Percentiles rank a stretch among this genome's conserved stretches.
These are phyloP conservation scores for Radopholus similis DNA, from an alignment of 1,140 invertebrate species.

Conservation along the genomic window DNA sequence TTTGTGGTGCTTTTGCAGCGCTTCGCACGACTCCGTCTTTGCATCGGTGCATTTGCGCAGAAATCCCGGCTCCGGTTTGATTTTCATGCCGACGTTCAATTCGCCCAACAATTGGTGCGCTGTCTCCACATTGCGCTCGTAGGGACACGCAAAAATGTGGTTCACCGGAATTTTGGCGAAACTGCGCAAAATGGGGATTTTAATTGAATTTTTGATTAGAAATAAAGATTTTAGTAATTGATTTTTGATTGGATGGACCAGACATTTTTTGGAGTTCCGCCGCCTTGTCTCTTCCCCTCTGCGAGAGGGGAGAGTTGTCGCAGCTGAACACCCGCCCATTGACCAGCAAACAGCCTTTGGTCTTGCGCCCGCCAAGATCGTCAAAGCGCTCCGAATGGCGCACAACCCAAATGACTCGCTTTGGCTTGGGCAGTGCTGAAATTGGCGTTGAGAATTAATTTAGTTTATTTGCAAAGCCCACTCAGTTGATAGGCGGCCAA, in stretches of 20 bases:
- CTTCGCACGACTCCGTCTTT: not conserved
- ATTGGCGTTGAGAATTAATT: no score
- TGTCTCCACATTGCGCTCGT: not conserved
- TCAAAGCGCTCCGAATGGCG: not conserved
- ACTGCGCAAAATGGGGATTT: not conserved
- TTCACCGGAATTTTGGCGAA: not conserved
- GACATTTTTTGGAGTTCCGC: not conserved
- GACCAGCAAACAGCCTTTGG: not conserved
- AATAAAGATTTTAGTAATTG: not conserved
- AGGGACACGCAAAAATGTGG: not conserved
- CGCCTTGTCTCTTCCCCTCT: not conserved
- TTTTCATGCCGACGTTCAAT: not conserved
- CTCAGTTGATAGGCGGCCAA: no score
- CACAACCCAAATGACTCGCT: not conserved
- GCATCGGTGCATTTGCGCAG: not conserved
- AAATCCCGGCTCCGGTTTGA: conserved; percentile 1
- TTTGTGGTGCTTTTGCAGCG: not conserved
- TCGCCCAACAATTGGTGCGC: not conserved
- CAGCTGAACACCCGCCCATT: not conserved
- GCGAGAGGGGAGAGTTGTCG: not conserved
- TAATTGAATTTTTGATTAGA: no score
- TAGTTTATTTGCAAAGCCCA: no score
- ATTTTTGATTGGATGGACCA: not conserved
- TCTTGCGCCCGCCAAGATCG: not conserved
- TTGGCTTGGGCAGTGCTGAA: not conserved